Evolutionary conservation across 2,888 invertebrate species (phyloP).

Genomic region (Caenorhabditis becei): DNA sequence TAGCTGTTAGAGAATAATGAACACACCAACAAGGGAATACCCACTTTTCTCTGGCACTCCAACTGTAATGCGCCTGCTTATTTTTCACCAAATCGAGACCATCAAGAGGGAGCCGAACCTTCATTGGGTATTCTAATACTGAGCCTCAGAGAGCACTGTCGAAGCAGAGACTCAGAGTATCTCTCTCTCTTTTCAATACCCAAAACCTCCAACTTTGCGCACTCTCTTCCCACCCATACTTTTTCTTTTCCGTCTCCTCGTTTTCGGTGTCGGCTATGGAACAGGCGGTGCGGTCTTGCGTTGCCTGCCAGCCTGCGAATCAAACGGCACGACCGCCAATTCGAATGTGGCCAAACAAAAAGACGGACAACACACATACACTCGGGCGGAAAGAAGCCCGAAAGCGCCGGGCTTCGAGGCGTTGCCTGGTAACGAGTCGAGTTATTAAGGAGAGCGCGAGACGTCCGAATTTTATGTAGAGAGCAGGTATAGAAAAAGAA

Average conservation of each 20-base stretch:
- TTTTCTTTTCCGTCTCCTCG: constrained; percentile 32
- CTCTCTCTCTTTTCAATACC: constrained; percentile 15
- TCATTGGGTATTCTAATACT: constrained; percentile 58
- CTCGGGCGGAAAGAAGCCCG: constrained; percentile 27
- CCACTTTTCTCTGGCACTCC: background rate
- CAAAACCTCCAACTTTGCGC: constrained; percentile 22
- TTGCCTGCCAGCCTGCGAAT: constrained; percentile 55
- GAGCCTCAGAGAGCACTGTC: constrained; percentile 1
- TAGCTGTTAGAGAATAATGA: constrained; percentile 1
- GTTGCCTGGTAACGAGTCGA: constrained; percentile 55
- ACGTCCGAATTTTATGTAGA: constrained; percentile 49
- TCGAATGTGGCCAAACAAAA: constrained; percentile 23
- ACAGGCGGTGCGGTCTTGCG: constrained; percentile 52
- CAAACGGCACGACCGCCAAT: constrained; percentile 42
- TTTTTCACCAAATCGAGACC: constrained; percentile 26
- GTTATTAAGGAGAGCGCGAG: constrained; percentile 54
- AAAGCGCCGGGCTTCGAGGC: background rate
- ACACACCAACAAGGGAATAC: background rate
- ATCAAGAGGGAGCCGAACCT: constrained; percentile 47
- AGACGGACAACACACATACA: constrained; percentile 14
- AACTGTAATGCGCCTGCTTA: constrained; percentile 33
- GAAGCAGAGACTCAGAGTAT: constrained; percentile 30
- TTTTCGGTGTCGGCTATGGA: constrained; percentile 15
- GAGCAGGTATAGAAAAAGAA: constrained; percentile 61
- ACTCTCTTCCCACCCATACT: constrained; percentile 26